Evolutionary conservation across 2,113 vertebrate genomes (phyloP).

Genomic region (Grammomys dolichurus): DNA sequence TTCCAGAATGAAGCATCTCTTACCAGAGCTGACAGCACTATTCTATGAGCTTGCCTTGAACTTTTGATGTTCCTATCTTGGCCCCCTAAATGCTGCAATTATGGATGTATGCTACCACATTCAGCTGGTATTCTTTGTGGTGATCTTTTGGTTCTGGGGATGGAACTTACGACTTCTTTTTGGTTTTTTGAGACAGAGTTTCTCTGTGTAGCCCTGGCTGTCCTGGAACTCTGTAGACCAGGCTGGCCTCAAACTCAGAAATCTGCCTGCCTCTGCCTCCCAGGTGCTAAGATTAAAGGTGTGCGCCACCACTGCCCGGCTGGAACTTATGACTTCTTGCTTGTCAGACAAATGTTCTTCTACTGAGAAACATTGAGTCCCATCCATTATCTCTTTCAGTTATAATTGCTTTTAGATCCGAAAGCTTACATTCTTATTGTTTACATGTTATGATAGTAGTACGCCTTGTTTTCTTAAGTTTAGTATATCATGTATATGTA

Average conservation of each 20-base stretch:
- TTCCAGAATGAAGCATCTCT: not conserved
- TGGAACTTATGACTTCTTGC: not conserved
- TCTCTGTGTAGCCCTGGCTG: no score
- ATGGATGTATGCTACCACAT: not conserved
- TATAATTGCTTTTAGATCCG: constrained; percentile 30
- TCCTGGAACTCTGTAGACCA: no score
- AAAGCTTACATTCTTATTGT: constrained; percentile 10
- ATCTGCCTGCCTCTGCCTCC: no score
- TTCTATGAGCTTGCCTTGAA: not conserved
- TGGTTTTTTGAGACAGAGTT: no score
- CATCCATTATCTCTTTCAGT: not conserved
- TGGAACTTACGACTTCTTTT: not conserved
- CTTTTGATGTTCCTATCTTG: not conserved
- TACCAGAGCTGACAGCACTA: not conserved
- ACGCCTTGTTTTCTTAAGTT: not conserved
- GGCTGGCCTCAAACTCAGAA: no score
- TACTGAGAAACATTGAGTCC: not conserved
- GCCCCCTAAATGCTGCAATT: not conserved
- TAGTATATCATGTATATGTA: not conserved
- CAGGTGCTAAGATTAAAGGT: no score
- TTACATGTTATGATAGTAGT: not conserved
- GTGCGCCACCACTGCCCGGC: no score
- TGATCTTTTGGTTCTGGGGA: not conserved
- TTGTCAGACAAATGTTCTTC: not conserved
- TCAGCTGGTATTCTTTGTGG: not conserved